Base-by-base conservation (phyloP, 2,113 vertebrate species). In the Pampusana beccarii region DNA sequence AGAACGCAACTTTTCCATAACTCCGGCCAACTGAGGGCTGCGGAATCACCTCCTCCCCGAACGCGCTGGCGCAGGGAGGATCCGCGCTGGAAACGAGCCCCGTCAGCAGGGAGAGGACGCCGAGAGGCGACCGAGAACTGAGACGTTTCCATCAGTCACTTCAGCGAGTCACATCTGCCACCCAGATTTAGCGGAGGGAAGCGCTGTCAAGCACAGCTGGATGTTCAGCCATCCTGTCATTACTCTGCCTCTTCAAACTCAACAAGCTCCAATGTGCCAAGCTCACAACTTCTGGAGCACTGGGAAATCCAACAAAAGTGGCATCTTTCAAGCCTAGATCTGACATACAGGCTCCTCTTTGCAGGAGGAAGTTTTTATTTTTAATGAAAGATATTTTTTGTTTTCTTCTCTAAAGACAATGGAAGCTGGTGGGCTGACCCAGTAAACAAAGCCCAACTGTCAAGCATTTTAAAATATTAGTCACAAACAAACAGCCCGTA, bases 81-180 rank as follows among this genome's bases (percentile, higher is more conserved):
- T 85, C 64, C 91, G 80, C 46, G 70, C 91, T 92, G 94, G 74
- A 95, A 96, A 84, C 20, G 62, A 0, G 4, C 69, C 61, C 86
- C 83, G 67, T 91, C 93, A 92, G 66, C 16, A 58, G 51, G 69
- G 48, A 95, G 38, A 95, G 38, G 86, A 91, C 84, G 89, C 36
- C 4, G 4, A 54, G 44, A 90, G 50, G 86, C 65, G 80, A 23
- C 33, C 21, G 16, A 0, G 2, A 85, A 88, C 56, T 86, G 94
- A 95, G 94, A 92, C 81, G 94, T 82, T 87, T 82, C 92, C 77
- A 70, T 78, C 92, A 95, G 78, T 81, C 77, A 74, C 79, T 96
- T 80, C 72, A 92, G 65, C 75, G 70, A 95, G 75, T 77, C 92
- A 96, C 94, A 94, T 96, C 92, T 96, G 95, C 82, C 92, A 93